These are phyloP conservation scores for Scophthalmus maximus DNA, from an alignment of 2,113 vertebrate genomes.

Conservation along the genomic window DNA sequence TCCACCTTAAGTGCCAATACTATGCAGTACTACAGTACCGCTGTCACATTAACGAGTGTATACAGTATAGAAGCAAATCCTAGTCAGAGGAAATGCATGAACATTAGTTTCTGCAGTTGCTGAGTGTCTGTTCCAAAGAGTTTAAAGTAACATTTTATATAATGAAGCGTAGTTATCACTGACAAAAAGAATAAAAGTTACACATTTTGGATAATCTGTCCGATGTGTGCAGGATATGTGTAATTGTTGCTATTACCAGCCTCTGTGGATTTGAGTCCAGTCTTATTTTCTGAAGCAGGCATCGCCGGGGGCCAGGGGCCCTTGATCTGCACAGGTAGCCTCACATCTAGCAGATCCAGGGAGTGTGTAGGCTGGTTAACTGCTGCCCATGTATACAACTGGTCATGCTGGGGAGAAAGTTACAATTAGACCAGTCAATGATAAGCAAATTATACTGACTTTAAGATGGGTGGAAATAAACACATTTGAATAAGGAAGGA, in stretches of 20 bases:
- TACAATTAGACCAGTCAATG: neutral
- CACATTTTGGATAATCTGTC: neutral
- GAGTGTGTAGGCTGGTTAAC: constrained; percentile 92
- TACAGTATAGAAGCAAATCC: too few species aligned
- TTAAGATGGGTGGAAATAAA: neutral
- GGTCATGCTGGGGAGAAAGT: constrained; percentile 86
- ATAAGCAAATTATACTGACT: neutral
- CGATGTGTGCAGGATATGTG: neutral
- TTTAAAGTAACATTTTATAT: too few species aligned
- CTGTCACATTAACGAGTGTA: too few species aligned
- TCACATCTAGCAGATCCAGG: constrained; percentile 86
- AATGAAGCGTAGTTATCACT: too few species aligned
- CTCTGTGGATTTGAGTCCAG: constrained; percentile 70
- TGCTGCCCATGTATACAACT: constrained; percentile 95
- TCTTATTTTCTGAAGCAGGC: constrained; percentile 74
- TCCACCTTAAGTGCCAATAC: too few species aligned
- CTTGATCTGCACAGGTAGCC: constrained; percentile 84
- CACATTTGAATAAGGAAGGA: too few species aligned
- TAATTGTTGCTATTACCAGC: constrained; percentile 81
- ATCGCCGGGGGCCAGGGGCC: constrained; percentile 78
- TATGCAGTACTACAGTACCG: too few species aligned
- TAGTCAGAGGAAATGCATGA: too few species aligned
- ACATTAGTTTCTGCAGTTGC: too few species aligned
- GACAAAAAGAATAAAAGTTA: too few species aligned
- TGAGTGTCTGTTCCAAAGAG: too few species aligned